phyloP scores from a whole-genome alignment of 2,888 invertebrate species.

The Philonicus albiceps region DNA sequence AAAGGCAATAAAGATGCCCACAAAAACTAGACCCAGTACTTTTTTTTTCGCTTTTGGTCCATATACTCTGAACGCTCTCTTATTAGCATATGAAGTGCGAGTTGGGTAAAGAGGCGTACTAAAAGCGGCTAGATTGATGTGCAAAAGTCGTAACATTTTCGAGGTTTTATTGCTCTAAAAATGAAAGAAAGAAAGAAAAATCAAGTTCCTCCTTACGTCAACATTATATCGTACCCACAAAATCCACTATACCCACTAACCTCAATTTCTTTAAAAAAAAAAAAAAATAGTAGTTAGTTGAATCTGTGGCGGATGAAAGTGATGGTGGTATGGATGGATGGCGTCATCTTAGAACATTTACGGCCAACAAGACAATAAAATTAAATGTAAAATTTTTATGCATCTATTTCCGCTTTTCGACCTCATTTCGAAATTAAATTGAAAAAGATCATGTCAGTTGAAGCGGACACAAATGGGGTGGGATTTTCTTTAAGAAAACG shows the following conservation, averaged over 20 bases:
- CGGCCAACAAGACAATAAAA: neutral
- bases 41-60: neutral
- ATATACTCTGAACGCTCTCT: neutral
- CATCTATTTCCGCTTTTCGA: neutral
- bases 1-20: neutral
- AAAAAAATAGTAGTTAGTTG: neutral
- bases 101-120: neutral
- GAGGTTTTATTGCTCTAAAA: neutral
- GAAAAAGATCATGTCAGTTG: neutral
- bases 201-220: neutral
- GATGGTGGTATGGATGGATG: neutral
- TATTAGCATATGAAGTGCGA: neutral
- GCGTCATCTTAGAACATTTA: neutral
- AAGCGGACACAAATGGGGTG: neutral
- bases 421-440: neutral
- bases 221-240: neutral
- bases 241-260: neutral
- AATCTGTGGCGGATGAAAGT: neutral
- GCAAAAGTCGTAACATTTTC: neutral
- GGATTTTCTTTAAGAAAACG: neutral
- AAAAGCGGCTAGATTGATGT: neutral
- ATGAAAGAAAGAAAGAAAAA: neutral
- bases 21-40: neutral
- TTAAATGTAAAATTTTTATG: neutral
- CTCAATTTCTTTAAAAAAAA: neutral